These are phyloP conservation scores for Myrmophylax atrothorax DNA, from an alignment of 2,113 vertebrate species.

Conservation along the genomic window DNA sequence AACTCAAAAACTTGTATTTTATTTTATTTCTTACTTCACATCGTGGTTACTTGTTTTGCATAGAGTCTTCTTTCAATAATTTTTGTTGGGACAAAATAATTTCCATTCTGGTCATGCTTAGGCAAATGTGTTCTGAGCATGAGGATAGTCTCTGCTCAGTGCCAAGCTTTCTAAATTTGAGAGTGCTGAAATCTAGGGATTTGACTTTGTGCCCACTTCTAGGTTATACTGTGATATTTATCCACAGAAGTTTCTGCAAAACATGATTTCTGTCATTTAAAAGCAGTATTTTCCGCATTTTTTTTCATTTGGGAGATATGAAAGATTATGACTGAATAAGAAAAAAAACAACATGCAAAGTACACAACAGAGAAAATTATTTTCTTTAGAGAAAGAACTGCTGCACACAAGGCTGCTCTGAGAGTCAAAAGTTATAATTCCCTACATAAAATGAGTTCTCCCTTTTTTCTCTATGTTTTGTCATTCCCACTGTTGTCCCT, in stretches of 20 bases:
- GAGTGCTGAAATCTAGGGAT: neutral
- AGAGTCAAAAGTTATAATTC: neutral
- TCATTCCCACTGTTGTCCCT: neutral
- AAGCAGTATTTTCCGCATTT: neutral
- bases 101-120: neutral
- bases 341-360: neutral
- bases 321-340: neutral
- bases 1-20: neutral
- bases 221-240: neutral
- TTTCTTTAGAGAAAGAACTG: neutral
- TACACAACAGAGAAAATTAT: neutral
- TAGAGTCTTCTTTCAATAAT: neutral
- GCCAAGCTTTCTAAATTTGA: neutral
- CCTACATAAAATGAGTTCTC: neutral
- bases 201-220: neutral
- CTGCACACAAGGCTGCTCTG: neutral
- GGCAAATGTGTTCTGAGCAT: neutral
- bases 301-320: neutral
- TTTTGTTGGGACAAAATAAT: neutral
- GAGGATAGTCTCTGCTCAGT: neutral
- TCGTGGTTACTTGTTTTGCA: accelerated
- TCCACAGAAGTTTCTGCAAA: neutral
- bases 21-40: neutral
- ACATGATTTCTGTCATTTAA: neutral
- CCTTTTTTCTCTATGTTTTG: neutral